These are phyloP conservation scores for Ganaspis sp. DNA, from an alignment of 1,140 invertebrate species.

Conservation along the genomic window DNA sequence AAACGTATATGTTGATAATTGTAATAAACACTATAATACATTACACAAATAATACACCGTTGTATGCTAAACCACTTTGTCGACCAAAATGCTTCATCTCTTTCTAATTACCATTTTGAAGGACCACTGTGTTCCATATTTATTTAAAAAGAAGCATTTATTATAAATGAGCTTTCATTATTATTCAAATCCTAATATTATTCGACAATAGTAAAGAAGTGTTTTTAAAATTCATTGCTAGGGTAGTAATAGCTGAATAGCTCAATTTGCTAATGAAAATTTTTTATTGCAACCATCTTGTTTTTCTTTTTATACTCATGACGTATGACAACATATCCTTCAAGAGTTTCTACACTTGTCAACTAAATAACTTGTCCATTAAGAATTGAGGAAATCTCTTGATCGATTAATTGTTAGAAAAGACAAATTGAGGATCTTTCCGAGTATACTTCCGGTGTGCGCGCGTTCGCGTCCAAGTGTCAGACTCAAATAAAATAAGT, in stretches of 20 bases:
- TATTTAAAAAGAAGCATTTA: neutral
- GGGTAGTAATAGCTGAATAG: neutral
- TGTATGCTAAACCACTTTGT: neutral
- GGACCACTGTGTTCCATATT: neutral
- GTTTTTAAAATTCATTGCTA: neutral
- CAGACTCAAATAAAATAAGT: constrained; percentile 72
- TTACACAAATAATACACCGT: neutral
- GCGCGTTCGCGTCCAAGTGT: constrained; percentile 64
- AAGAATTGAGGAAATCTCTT: neutral
- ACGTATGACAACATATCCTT: neutral
- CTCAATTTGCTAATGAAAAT: neutral
- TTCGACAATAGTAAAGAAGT: neutral
- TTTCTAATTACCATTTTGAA: neutral
- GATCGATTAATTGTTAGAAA: neutral
- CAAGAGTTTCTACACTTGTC: neutral
- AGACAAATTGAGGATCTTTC: neutral
- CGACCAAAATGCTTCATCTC: neutral
- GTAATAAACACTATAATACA: neutral
- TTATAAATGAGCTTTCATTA: neutral
- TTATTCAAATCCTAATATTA: neutral
- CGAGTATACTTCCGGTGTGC: constrained; percentile 63
- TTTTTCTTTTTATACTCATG: neutral
- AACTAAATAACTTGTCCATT: neutral
- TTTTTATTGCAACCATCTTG: neutral
- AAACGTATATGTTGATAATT: neutral